Base-by-base conservation (phyloP, 2,797 vertebrate species). In the Natrix natrix region DNA sequence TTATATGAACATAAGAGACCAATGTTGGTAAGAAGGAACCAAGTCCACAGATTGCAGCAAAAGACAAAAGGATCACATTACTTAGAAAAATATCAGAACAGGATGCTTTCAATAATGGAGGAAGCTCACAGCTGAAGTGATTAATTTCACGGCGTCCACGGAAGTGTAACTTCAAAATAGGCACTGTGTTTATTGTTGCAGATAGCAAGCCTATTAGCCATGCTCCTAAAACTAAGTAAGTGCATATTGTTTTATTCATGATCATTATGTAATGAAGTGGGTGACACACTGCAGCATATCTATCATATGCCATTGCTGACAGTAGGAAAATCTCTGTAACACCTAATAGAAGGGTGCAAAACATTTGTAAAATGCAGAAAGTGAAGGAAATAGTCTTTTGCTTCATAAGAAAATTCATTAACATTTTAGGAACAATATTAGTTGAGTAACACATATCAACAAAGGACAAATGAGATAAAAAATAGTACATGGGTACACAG, bases 51-150 rank as follows among this genome's bases (percentile, higher is more conserved):
- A 95, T 66, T 2, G 69, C 0, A 93, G 90, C 86, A 94, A 87
- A 93, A 26, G 74, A 52, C 20, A 90, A 86, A 52, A 94, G 86
- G 63, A 94, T 86, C 26, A 91, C 26, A 43, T 92, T 28, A 6
- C 87, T 94, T 28, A 89, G 4, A 32, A 55, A 61, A 5, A 78
- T 63, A 22, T 94, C 94, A 26, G 61, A 90, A 63, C 90, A 94
- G 17, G 94, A 94, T 17, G 90, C n/a, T 92, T 63, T 90, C 66
- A 95, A 90, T 5, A 95, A 43, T 12, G 78, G 60, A 91, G 92
- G 91, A 10, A 94, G 91, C n/a, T 96, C 94, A 93, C 92, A 94
- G n/a, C 91, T 93, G 37, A 94, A 95, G 61, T 95, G 91, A 8
- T 17, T 28, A 32, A 93, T 96, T 87, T 93, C n/a, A 37, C 8